A percentile compares a stretch with the other conserved stretches of the same genome.
phyloP scores from a whole-genome alignment of 2,888 invertebrate species.

The Tanaodytes sp. region DNA sequence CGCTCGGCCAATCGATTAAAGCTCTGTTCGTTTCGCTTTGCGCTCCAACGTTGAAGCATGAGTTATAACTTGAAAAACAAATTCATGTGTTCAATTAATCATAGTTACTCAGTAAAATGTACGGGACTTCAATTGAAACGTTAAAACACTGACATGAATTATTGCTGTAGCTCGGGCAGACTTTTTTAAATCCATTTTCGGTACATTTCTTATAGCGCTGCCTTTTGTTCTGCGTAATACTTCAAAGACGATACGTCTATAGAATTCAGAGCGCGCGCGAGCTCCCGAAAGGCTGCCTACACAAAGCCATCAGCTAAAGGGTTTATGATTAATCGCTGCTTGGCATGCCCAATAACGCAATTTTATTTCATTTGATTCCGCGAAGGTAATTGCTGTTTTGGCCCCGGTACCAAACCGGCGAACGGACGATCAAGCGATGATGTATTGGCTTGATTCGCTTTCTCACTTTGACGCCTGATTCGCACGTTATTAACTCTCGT shows the following conservation, averaged over 20 bases:
- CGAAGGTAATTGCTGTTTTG: constrained; percentile 72
- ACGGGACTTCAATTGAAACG: constrained; percentile 47
- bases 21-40: background rate
- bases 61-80: constrained; percentile 5
- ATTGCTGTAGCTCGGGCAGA: constrained; percentile 39
- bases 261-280: constrained; percentile 46
- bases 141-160: constrained; percentile 51
- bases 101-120: constrained; percentile 45
- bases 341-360: constrained; percentile 73
- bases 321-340: constrained; percentile 71
- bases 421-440: constrained; percentile 66
- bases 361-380: constrained; percentile 73
- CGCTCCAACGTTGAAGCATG: too few species aligned
- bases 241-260: constrained; percentile 54
- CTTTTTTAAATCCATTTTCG: constrained; percentile 51
- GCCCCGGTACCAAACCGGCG: constrained; percentile 63
- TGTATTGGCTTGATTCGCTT: constrained; percentile 68
- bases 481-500: constrained; percentile 56
- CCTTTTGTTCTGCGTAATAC: constrained; percentile 52
- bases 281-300: constrained; percentile 44
- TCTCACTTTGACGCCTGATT: constrained; percentile 49
- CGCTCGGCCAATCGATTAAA: constrained; percentile 7
- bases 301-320: constrained; percentile 60
- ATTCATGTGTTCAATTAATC: constrained; percentile 49
- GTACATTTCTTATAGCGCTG: constrained; percentile 48